phyloP scores from a whole-genome alignment of 2,797 vertebrate species.

The Sylvia borin region DNA sequence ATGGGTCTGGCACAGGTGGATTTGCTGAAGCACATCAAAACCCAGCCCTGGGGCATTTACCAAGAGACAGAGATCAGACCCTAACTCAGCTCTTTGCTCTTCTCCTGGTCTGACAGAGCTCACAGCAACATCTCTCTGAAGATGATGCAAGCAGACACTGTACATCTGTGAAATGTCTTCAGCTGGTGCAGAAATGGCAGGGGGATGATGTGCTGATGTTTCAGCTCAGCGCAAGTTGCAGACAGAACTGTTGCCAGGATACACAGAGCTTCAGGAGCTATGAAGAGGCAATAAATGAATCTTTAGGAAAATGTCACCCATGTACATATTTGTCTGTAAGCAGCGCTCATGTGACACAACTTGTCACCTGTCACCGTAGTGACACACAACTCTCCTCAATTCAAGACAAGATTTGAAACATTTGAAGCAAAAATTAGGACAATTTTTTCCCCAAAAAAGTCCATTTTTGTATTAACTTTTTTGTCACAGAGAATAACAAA shows the following conservation, averaged over 20 bases:
- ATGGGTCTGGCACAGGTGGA: background rate
- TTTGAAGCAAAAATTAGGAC: background rate
- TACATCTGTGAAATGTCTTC: background rate
- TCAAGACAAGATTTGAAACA: background rate
- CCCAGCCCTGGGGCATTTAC: background rate
- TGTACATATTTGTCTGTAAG: background rate
- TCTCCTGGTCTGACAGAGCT: background rate
- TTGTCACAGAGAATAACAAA: background rate
- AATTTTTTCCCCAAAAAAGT: background rate
- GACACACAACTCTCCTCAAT: background rate
- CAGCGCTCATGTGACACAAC: background rate
- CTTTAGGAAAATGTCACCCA: background rate
- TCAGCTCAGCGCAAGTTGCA: background rate
- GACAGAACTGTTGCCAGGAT: slow-evolving; percentile 15
- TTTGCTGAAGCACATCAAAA: background rate
- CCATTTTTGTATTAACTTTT: background rate
- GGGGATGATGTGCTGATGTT: background rate
- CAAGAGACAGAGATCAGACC: background rate
- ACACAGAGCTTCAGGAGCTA: background rate
- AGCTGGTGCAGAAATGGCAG: background rate
- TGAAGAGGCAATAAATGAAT: background rate
- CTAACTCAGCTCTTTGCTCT: background rate
- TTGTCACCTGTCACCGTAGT: background rate
- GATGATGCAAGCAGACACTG: background rate
- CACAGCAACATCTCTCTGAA: background rate